Evolutionary conservation across 2,113 vertebrate species (phyloP).

Genomic region (Anarrhichthys ocellatus): DNA sequence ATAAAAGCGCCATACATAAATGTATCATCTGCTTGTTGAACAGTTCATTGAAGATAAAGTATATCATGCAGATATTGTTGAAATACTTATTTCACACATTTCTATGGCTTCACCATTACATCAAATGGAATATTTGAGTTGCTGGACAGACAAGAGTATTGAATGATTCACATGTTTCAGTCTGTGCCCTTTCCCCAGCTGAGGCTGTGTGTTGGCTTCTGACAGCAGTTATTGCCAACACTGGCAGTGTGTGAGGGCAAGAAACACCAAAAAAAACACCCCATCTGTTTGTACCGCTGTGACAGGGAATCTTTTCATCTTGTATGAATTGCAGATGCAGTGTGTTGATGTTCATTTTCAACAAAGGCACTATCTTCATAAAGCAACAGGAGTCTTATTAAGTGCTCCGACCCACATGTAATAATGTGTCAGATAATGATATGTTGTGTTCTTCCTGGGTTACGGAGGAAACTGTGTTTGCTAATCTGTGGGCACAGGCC

Average conservation of each 20-base stretch:
- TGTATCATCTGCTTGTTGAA: background rate
- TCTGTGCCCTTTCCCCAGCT: background rate
- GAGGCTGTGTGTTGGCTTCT: background rate
- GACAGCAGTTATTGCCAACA: background rate
- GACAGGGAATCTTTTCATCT: background rate
- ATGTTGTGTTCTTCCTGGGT: background rate
- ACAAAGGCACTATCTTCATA: background rate
- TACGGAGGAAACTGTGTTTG: background rate
- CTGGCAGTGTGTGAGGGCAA: background rate
- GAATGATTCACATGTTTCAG: background rate
- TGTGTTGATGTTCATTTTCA: background rate
- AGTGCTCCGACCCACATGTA: constrained; percentile 6
- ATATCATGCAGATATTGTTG: background rate
- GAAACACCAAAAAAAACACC: background rate
- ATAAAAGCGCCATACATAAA: rapidly evolving
- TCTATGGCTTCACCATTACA: background rate
- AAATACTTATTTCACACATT: background rate
- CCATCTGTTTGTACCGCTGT: background rate
- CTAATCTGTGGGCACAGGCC: constrained; percentile 1
- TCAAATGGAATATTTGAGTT: constrained; percentile 20
- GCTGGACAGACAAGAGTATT: background rate
- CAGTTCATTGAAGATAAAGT: background rate
- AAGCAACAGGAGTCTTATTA: background rate
- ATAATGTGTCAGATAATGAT: background rate
- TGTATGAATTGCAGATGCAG: background rate